These are phyloP conservation scores for Galeopsomyia nigrocyanea DNA, from an alignment of 2,888 invertebrate genomes.

Conservation along the genomic window DNA sequence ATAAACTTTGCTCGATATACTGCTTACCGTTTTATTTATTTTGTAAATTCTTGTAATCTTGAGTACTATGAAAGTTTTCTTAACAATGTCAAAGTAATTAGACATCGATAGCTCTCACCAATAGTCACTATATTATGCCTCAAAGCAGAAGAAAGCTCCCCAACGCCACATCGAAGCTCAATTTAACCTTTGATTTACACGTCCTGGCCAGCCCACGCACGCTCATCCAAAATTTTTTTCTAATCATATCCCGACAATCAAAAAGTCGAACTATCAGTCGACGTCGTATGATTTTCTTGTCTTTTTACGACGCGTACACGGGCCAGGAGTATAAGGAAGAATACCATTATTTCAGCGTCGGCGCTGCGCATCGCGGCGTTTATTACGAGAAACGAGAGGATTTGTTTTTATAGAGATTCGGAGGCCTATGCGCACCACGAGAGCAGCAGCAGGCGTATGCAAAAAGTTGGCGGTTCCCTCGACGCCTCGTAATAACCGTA, in stretches of 20 bases:
- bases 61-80: too few species aligned
- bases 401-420: conserved; percentile 44
- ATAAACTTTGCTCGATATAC: too few species aligned
- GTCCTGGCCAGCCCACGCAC: neutral
- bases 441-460: conserved; percentile 51
- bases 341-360: conserved; percentile 40
- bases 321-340: conserved; percentile 20
- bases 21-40: too few species aligned
- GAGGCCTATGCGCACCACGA: neutral
- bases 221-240: neutral
- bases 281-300: conserved; percentile 37
- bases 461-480: conserved; percentile 49
- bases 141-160: too few species aligned
- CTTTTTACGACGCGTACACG: neutral
- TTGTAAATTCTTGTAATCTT: too few species aligned
- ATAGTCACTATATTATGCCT: too few species aligned
- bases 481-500: conserved; percentile 61
- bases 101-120: too few species aligned
- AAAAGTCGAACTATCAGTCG: conserved; percentile 38
- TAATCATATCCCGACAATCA: neutral
- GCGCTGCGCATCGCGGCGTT: conserved; percentile 10
- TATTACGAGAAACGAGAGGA: conserved; percentile 46
- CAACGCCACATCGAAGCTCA: neutral
- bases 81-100: too few species aligned
- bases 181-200: conserved; percentile 33